A percentile compares a stretch with the other conserved stretches of the same genome.
Conservation (phyloP, 1,140 invertebrate genomes). For the Drosophila sechellia region DNA sequence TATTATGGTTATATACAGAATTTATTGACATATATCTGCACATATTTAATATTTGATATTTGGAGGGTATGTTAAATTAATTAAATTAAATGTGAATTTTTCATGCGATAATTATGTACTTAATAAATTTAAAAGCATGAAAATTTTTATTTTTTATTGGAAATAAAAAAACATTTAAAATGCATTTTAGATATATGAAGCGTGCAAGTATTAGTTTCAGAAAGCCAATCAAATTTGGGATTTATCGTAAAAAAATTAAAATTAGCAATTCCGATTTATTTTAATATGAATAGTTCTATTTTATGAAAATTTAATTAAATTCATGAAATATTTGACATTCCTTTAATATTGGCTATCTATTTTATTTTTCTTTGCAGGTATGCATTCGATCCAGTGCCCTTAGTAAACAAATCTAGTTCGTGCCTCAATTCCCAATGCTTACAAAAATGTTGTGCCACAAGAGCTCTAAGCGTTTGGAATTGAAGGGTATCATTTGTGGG, state of each 20-base stretch:
- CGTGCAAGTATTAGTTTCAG: no score
- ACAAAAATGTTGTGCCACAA: slow-evolving; percentile 11
- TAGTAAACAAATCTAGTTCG: not conserved
- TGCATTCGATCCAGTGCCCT: not conserved
- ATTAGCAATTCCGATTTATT: not conserved
- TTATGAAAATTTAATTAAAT: not conserved
- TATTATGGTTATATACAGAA: no score
- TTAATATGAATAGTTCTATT: not conserved
- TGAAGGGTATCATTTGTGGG: slow-evolving; percentile 12
- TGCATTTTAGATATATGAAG: no score
- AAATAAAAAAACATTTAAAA: no score
- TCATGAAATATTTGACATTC: not conserved
- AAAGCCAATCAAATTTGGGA: no score
- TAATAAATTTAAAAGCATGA: not conserved
- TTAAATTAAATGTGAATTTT: no score
- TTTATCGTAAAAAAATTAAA: not conserved
- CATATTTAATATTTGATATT: no score
- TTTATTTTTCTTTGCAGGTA: slow-evolving; percentile 46
- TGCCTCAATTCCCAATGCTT: not conserved
- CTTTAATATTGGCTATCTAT: not conserved
- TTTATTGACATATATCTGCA: no score
- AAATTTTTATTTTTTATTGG: no score
- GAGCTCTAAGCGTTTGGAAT: not conserved
- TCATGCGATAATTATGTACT: not conserved
- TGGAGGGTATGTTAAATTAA: no score